These are phyloP conservation scores for Trilocha varians DNA, from an alignment of 2,888 invertebrate genomes.

Conservation along the genomic window DNA sequence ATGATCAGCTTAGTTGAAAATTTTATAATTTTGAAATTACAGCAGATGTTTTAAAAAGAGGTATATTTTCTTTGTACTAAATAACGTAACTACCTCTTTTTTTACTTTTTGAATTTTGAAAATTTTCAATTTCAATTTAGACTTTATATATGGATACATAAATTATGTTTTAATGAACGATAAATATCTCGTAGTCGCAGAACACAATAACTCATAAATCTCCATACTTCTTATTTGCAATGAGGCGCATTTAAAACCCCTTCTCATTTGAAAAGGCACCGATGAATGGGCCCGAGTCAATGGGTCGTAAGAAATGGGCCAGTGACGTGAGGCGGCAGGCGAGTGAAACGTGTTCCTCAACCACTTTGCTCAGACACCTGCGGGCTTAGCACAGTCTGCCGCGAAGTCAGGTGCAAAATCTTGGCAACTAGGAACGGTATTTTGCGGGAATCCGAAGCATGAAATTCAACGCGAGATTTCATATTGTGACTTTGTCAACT, in stretches of 20 bases:
- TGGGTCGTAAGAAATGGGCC: slow-evolving; percentile 69
- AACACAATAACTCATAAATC: slow-evolving; percentile 30
- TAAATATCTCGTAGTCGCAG: too few relatives aligned
- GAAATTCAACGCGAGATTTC: not conserved
- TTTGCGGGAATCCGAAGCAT: not conserved
- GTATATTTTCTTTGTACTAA: too few relatives aligned
- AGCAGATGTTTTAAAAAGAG: too few relatives aligned
- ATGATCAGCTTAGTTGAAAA: too few relatives aligned
- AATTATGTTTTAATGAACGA: too few relatives aligned
- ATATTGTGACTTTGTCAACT: not conserved
- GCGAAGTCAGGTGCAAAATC: slow-evolving; percentile 14
- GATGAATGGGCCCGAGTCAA: slow-evolving; percentile 65
- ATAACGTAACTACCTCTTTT: too few relatives aligned
- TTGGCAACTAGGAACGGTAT: slow-evolving; percentile 11
- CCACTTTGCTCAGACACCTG: slow-evolving; percentile 37
- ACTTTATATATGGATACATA: too few relatives aligned
- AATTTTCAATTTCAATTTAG: too few relatives aligned
- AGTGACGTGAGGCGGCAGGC: slow-evolving; percentile 49
- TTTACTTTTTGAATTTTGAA: too few relatives aligned
- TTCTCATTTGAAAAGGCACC: slow-evolving; percentile 60
- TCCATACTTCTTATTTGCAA: slow-evolving; percentile 51
- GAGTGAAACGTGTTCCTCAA: slow-evolving; percentile 44
- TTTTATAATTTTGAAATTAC: too few relatives aligned
- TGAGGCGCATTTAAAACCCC: slow-evolving; percentile 52
- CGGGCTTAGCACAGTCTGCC: slow-evolving; percentile 23